These are phyloP conservation scores for Clanis bilineata DNA, from an alignment of 2,888 invertebrate genomes.

Conservation along the genomic window DNA sequence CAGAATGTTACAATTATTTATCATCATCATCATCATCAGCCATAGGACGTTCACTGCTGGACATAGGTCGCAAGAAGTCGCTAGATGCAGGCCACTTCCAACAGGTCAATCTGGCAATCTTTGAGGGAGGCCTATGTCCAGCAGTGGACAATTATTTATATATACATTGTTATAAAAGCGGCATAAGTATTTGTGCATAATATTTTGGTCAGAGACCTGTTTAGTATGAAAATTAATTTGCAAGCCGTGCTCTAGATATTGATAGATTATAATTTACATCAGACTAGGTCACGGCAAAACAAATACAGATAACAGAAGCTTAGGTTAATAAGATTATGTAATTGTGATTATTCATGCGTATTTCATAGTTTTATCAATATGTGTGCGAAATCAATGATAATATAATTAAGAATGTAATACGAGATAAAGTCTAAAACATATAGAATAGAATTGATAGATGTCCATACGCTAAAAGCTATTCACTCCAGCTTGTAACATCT, in stretches of 20 bases:
- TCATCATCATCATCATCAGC: too few relatives aligned
- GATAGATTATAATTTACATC: background rate
- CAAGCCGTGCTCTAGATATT: background rate
- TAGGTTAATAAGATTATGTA: background rate
- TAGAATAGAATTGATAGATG: too few relatives aligned
- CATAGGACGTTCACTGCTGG: too few relatives aligned
- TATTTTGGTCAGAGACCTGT: background rate
- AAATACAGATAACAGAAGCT: background rate
- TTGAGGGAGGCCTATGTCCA: too few relatives aligned
- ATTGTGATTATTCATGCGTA: background rate
- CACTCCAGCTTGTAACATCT: too few relatives aligned
- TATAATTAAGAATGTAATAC: background rate
- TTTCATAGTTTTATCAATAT: background rate
- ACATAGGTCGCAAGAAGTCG: too few relatives aligned
- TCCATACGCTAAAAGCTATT: too few relatives aligned
- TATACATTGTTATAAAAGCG: background rate
- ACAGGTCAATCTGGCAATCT: too few relatives aligned
- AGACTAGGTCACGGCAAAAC: background rate
- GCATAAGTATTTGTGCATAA: background rate
- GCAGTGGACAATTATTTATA: background rate
- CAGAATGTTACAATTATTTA: too few relatives aligned
- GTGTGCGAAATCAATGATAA: background rate
- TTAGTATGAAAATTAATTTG: background rate
- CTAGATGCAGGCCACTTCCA: too few relatives aligned
- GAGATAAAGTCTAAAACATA: background rate